Evolutionary conservation across 1,140 invertebrate species (phyloP).

Genomic region (Diplogasteroides magnus): DNA sequence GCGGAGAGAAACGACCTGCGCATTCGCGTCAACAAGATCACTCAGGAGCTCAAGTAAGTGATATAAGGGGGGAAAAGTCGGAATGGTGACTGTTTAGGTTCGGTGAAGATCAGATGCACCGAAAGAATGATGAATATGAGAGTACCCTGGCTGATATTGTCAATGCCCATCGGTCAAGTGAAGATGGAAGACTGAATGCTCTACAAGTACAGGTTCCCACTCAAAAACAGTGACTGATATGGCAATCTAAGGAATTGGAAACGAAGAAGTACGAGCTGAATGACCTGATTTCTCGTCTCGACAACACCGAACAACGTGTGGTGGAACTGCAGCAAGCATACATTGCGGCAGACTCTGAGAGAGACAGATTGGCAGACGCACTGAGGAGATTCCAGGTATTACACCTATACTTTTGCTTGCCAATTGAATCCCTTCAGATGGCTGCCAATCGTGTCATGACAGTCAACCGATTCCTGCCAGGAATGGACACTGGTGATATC

Average conservation of each 20-base stretch:
- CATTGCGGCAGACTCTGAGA: conserved; percentile 47
- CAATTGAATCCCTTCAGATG: neutral
- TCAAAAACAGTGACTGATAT: no score
- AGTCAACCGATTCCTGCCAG: conserved; percentile 36
- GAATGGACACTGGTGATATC: conserved; percentile 23
- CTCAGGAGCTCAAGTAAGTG: conserved; percentile 44
- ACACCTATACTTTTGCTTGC: no score
- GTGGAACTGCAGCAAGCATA: conserved; percentile 51
- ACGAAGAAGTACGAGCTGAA: conserved; percentile 49
- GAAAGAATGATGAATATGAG: conserved; percentile 55
- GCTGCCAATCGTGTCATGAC: conserved; percentile 43
- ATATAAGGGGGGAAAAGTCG: neutral
- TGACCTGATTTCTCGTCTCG: conserved; percentile 49
- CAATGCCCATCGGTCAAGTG: conserved; percentile 45
- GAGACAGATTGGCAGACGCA: conserved; percentile 44
- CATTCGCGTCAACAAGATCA: conserved; percentile 38
- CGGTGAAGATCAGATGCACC: conserved; percentile 51
- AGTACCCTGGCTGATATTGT: conserved; percentile 47
- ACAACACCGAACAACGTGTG: conserved; percentile 50
- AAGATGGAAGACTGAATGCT: conserved; percentile 49
- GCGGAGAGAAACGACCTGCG: conserved; percentile 44
- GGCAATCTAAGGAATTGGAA: conserved; percentile 34
- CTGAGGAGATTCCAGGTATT: conserved; percentile 46
- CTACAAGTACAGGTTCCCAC: no score
- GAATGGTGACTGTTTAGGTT: conserved; percentile 20